Percentiles rank a stretch among this genome's conserved stretches.
These are phyloP conservation scores for Columba guinea DNA, from an alignment of 2,797 vertebrate species.

Conservation along the genomic window DNA sequence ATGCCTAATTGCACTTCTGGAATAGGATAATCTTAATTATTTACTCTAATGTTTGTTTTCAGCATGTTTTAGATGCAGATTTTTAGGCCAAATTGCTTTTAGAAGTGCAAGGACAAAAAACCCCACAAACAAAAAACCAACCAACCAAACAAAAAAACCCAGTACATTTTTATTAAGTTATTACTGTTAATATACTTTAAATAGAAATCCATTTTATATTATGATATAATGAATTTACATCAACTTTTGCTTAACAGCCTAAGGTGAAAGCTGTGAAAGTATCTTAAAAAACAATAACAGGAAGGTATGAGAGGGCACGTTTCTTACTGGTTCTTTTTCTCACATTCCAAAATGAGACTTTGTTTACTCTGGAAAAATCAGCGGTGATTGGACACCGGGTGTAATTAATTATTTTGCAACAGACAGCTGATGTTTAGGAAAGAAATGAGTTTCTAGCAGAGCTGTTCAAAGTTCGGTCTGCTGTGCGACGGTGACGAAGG, in stretches of 20 bases:
- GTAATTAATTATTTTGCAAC: constrained; percentile 59
- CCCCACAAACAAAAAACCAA: too few relatives aligned
- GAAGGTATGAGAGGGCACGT: background rate
- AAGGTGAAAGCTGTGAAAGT: background rate
- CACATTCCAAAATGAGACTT: background rate
- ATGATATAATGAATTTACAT: background rate
- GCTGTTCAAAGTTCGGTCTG: constrained; percentile 52
- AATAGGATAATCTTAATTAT: background rate
- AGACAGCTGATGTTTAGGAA: constrained; percentile 53
- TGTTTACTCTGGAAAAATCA: background rate
- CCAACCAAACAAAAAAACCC: too few relatives aligned
- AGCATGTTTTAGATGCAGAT: background rate
- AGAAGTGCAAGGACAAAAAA: background rate
- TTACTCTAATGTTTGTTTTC: background rate
- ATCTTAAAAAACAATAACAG: background rate
- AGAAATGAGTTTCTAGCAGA: constrained; percentile 17
- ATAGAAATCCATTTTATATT: rapidly evolving
- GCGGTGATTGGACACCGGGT: background rate
- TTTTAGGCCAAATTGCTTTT: background rate
- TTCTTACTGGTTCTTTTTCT: background rate
- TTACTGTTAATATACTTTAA: background rate
- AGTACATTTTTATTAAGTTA: background rate
- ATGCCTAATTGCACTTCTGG: background rate
- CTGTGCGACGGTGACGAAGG: constrained; percentile 35
- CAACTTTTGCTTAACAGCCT: background rate